These are phyloP conservation scores for Clivina fossor DNA, from an alignment of 2,888 invertebrate species.

Conservation along the genomic window DNA sequence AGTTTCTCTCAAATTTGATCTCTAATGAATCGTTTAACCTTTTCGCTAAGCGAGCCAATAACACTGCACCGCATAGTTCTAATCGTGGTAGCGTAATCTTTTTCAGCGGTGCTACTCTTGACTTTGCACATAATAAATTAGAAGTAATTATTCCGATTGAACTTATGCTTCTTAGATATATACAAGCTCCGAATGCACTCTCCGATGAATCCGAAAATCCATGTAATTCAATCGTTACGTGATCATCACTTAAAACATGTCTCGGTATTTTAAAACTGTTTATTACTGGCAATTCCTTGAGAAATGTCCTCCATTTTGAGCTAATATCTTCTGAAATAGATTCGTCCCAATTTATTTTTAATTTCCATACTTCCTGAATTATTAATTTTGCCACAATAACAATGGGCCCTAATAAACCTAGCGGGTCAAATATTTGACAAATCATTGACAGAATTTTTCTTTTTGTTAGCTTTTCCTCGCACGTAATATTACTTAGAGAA, in stretches of 20 bases:
- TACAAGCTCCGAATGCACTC: constrained; percentile 34
- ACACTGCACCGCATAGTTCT: constrained; percentile 42
- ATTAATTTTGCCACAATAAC: constrained; percentile 2
- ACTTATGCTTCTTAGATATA: background rate
- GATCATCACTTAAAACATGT: background rate
- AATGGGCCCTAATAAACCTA: constrained; percentile 7
- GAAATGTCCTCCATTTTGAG: background rate
- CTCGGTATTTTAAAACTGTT: constrained; percentile 10
- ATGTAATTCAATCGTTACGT: constrained; percentile 35
- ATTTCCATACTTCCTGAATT: constrained; percentile 10
- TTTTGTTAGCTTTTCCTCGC: background rate
- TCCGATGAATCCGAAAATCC: constrained; percentile 42
- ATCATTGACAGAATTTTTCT: background rate
- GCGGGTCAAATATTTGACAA: constrained; percentile 6
- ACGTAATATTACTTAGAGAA: too few species aligned
- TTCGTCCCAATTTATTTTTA: constrained; percentile 3
- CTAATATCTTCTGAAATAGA: background rate
- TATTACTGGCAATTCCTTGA: too few species aligned
- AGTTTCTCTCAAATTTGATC: constrained; percentile 3
- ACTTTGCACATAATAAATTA: constrained; percentile 28
- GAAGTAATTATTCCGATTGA: background rate
- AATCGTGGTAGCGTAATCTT: constrained; percentile 41
- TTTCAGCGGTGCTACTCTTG: constrained; percentile 32
- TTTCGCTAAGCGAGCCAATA: constrained; percentile 37
- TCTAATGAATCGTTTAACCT: constrained; percentile 23